Base-by-base conservation (phyloP, 2,888 invertebrate genomes). In the Spialia ferax region DNA sequence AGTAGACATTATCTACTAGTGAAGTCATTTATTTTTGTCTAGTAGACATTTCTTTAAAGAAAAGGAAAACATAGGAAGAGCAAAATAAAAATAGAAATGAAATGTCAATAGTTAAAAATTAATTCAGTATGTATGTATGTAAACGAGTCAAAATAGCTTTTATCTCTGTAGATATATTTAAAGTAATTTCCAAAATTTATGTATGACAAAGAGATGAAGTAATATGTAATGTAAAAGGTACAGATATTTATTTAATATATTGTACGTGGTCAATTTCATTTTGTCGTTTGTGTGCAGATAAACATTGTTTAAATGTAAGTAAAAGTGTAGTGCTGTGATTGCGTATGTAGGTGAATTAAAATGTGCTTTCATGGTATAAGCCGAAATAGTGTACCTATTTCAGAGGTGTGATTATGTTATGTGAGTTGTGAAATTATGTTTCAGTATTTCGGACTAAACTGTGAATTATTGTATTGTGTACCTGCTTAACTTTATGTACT, bases 401-500 rank as follows among this genome's bases (percentile, higher is more conserved):
- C 18, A 32, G 13, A 35, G 10, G 35, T 32, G 10, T 32, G 1
- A 32, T 32, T 32, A 10, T n/a, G 2, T 38, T 5, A 38, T n/a
- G n/a, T 38, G 38, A 38, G n/a, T 38, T 38, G n/a, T 38, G 38
- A 38, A n/a, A 38, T 38, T n/a, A 38, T 38, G 6, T 38, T 38
- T 18, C 48, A 4, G 23, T 42, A n/a, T 38, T 38, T 18, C 48
- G 10, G 23, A 26, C n/a, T 29, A 48, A 11, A 18, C 15, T 15
- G 15, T n/a, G n/a, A n/a, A 56, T 61, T 56, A 26, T 38, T 69
- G 70, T 70, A 65, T 68, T 32, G 15, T 23, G 54, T 60, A 38
- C 68, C 64, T 69, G 57, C 59, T 57, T 67, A 11, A 20, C 52
- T 57, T 48, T 67, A 56, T 84, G 76, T 88, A 91, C 89, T 91